Evolutionary conservation across 2,113 vertebrate genomes (phyloP).

Genomic region (Collichthys lucidus): DNA sequence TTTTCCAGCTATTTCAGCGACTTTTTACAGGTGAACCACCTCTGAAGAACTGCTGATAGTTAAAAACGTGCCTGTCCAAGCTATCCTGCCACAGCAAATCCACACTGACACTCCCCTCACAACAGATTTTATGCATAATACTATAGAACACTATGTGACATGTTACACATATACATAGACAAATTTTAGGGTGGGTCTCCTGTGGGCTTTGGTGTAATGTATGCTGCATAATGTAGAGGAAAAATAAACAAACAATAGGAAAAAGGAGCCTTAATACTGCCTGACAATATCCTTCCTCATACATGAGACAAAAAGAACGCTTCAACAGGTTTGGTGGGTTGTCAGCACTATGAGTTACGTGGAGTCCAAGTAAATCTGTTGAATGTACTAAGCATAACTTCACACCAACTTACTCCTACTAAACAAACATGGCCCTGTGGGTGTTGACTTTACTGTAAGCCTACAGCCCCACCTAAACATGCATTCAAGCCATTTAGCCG

Average conservation of each 20-base stretch:
- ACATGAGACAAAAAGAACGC: background rate
- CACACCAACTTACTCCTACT: conserved; percentile 57
- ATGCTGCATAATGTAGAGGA: background rate
- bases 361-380: conserved; percentile 43
- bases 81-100: background rate
- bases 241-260: background rate
- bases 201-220: background rate
- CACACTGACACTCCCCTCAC: background rate
- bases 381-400: conserved; percentile 34
- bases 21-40: conserved; percentile 8
- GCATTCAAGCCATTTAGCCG: conserved; percentile 28
- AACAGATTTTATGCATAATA: background rate
- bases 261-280: background rate
- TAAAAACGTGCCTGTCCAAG: background rate
- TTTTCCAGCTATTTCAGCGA: background rate
- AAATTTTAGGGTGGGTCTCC: background rate
- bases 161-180: background rate
- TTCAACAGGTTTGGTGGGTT: conserved; percentile 45
- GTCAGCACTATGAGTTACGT: background rate
- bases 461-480: conserved; percentile 61
- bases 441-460: conserved; percentile 67
- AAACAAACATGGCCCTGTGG: conserved; percentile 59
- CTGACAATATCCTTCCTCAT: conserved; percentile 6
- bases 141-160: background rate
- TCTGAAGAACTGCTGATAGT: background rate